Evolutionary conservation across 2,888 invertebrate species (phyloP).

Genomic region (Disparrhopalites patrizii): DNA sequence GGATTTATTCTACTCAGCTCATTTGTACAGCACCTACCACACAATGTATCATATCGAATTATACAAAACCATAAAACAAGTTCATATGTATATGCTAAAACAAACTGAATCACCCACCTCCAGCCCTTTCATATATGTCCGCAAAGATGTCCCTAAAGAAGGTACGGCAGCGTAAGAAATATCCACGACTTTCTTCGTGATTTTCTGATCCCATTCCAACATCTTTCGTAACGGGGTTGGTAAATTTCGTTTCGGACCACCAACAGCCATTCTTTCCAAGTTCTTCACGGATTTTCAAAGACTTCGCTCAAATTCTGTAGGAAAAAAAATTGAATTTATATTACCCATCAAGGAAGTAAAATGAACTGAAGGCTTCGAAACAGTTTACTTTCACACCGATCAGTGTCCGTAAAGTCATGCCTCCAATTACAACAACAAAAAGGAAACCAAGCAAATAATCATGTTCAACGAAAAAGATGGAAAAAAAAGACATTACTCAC

Average conservation of each 20-base stretch:
- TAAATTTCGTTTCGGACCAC: slow-evolving; percentile 35
- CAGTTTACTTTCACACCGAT: too few species aligned
- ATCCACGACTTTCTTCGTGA: slow-evolving; percentile 52
- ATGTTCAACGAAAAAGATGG: too few species aligned
- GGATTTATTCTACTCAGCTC: too few species aligned
- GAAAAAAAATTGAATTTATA: neutral
- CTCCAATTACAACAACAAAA: too few species aligned
- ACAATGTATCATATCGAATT: neutral
- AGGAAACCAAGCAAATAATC: too few species aligned
- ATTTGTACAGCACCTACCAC: too few species aligned
- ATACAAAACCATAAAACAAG: too few species aligned
- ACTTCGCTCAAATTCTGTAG: neutral
- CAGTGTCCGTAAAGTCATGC: too few species aligned
- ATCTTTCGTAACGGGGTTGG: slow-evolving; percentile 50
- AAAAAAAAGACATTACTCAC: too few species aligned
- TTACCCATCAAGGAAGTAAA: neutral
- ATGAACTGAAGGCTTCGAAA: neutral
- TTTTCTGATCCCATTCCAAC: slow-evolving; percentile 51
- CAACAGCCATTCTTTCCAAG: slow-evolving; percentile 18
- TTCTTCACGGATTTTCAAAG: neutral
- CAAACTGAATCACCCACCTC: slow-evolving; percentile 52
- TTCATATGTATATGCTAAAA: too few species aligned
- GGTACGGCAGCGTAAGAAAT: slow-evolving; percentile 50
- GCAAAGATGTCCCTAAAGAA: slow-evolving; percentile 49
- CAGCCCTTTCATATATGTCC: slow-evolving; percentile 55